Evolutionary conservation across 2,888 invertebrate species (phyloP), one percentile per base, ranked within the genome.

Genomic region (Orchestes rusci): DNA sequence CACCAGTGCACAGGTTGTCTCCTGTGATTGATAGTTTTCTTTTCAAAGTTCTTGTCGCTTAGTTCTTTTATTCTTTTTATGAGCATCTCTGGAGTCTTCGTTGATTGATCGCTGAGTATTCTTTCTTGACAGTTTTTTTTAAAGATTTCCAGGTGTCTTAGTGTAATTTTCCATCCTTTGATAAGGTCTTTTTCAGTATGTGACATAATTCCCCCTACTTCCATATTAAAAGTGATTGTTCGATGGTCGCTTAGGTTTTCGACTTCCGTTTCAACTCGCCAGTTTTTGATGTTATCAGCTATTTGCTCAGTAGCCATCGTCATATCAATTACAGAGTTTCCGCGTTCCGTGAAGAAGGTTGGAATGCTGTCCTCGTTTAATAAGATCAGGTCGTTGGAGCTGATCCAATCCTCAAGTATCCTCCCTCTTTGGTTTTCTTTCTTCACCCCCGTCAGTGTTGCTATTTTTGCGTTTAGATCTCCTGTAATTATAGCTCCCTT

Each of bases 191-290:
- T 30, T 30, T 13, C 13, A n/a, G 23, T 23, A 5, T 23, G 23
- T 23, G 23, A 5, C 10, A 7, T 23, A 5, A 10, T 23, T 23
- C 23, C 10, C 10, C 10, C 10, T 10, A 23, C 12, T 30, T 30
- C 13, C 12, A 12, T 30, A 30, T 30, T 10, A 5, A 23, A 23
- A 23, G 7, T n/a, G 13, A 30, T 30, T 4, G 7, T 30, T 8
- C 13, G 7, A 13, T 30, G 30, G 30, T 30, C 30, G 13, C 30
- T 30, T n/a, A n/a, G 13, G 30, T 30, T 30, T 30, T 30, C 30
- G 7, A 30, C 30, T 23, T 23, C 23, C 10, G 23, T 5, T 10
- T 23, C 23, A 7, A 23, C 23, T 23, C 23, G 5, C 10, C 23
- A 23, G 23, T 23, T 7, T 7, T 23, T 10, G 5, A 23, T 23